A percentile compares a stretch with the other conserved stretches of the same genome.
phyloP scores from a whole-genome alignment of 2,888 invertebrate species.

The Nemoura dubitans region DNA sequence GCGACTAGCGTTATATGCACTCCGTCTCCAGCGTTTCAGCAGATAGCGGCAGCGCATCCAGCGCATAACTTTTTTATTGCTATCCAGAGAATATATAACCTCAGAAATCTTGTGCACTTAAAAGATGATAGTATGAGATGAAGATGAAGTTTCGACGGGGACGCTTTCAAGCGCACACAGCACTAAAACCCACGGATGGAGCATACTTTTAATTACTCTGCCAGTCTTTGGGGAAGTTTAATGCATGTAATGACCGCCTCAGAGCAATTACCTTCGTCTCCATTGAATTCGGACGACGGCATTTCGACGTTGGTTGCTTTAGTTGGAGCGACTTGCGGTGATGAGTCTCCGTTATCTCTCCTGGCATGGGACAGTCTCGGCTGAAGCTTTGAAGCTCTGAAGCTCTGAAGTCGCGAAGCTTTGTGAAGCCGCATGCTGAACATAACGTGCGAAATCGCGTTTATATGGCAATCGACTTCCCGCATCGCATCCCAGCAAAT shows the following conservation, averaged over 20 bases:
- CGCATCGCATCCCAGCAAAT: conserved; percentile 19
- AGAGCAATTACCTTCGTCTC: not conserved
- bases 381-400: too few relatives aligned
- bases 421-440: not conserved
- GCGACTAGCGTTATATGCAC: not conserved
- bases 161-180: not conserved
- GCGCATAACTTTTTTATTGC: not conserved
- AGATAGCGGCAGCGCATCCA: not conserved
- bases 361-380: too few relatives aligned
- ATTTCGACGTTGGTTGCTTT: not conserved
- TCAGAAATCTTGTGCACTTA: conserved; percentile 12
- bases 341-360: too few relatives aligned
- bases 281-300: not conserved
- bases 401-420: too few relatives aligned
- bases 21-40: not conserved
- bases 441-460: not conserved
- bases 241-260: not conserved
- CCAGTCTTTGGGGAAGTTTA: not conserved
- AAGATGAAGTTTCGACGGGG: not conserved
- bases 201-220: conserved; percentile 4
- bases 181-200: not conserved
- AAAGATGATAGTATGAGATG: conserved; percentile 12
- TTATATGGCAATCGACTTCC: not conserved
- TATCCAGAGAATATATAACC: not conserved
- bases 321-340: not conserved